phyloP scores from a whole-genome alignment of 2,888 invertebrate species.

The Lobophora halterata region DNA sequence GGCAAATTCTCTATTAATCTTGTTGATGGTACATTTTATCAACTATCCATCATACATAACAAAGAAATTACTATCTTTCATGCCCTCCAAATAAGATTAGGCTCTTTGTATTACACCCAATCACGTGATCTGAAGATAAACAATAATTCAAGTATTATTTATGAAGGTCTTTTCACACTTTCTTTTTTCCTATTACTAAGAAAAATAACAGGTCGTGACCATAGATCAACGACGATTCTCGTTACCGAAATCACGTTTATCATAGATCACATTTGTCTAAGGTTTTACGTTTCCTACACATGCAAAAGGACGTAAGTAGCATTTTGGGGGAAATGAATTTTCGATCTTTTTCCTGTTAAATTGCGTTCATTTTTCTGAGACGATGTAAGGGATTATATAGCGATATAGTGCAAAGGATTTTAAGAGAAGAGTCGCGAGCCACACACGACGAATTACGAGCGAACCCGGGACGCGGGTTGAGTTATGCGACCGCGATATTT shows the following conservation, averaged over 20 bases:
- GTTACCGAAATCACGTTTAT: constrained; percentile 79
- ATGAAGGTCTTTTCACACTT: constrained; percentile 64
- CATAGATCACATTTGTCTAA: constrained; percentile 78
- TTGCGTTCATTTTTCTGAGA: constrained; percentile 42
- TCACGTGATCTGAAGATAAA: constrained; percentile 77
- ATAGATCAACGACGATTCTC: constrained; percentile 69
- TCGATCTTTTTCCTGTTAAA: constrained; percentile 31
- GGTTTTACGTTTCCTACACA: constrained; percentile 55
- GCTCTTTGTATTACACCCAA: constrained; percentile 65
- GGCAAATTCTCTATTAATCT: no score
- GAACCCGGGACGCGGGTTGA: constrained; percentile 65
- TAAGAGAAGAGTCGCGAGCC: constrained; percentile 69
- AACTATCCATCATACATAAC: constrained; percentile 22
- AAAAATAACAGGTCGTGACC: constrained; percentile 66
- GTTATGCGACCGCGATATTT: constrained; percentile 69
- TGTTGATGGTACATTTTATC: no score
- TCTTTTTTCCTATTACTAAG: constrained; percentile 56
- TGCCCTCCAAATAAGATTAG: constrained; percentile 60
- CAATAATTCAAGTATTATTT: constrained; percentile 76
- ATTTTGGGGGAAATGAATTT: constrained; percentile 25
- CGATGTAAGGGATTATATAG: constrained; percentile 34
- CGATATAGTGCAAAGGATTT: constrained; percentile 50
- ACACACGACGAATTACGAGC: constrained; percentile 78
- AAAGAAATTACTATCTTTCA: constrained; percentile 57
- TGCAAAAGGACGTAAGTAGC: constrained; percentile 37